Evolutionary conservation across 2,888 invertebrate genomes (phyloP).

Genomic region (Gari tellinella): DNA sequence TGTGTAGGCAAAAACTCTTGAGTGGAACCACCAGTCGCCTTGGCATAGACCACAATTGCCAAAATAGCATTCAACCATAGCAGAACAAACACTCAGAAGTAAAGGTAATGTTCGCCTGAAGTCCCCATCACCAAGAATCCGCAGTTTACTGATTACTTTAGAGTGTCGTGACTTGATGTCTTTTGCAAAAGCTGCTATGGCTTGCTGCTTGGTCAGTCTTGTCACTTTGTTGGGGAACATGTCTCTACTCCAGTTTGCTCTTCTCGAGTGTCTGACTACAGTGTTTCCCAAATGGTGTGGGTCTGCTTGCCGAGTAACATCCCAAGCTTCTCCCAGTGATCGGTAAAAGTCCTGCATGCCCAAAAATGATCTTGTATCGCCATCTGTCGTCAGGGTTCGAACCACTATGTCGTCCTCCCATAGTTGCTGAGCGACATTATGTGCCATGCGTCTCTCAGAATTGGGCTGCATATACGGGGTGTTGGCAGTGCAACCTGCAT

Average conservation of each 20-base stretch:
- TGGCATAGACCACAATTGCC: slow-evolving; percentile 7
- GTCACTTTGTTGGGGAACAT: slow-evolving; percentile 1
- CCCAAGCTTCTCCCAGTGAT: neutral
- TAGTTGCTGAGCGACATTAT: neutral
- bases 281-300: slow-evolving; percentile 1
- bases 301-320: slow-evolving; percentile 2
- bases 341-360: slow-evolving; percentile 12
- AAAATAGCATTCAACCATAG: slow-evolving; percentile 8
- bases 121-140: slow-evolving; percentile 7
- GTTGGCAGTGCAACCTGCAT: slow-evolving; percentile 10
- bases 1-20: slow-evolving; percentile 7
- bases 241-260: neutral
- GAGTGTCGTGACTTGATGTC: neutral
- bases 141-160: neutral
- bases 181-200: slow-evolving; percentile 1
- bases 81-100: neutral
- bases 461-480: neutral
- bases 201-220: neutral
- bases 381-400: slow-evolving; percentile 10
- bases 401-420: slow-evolving; percentile 5
- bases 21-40: slow-evolving; percentile 8
- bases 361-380: slow-evolving; percentile 3
- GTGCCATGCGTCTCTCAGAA: slow-evolving; percentile 6
- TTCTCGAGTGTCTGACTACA: neutral
- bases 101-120: neutral